Conservation (phyloP, 2,888 invertebrate species). For the Epinotia brunnichana region DNA sequence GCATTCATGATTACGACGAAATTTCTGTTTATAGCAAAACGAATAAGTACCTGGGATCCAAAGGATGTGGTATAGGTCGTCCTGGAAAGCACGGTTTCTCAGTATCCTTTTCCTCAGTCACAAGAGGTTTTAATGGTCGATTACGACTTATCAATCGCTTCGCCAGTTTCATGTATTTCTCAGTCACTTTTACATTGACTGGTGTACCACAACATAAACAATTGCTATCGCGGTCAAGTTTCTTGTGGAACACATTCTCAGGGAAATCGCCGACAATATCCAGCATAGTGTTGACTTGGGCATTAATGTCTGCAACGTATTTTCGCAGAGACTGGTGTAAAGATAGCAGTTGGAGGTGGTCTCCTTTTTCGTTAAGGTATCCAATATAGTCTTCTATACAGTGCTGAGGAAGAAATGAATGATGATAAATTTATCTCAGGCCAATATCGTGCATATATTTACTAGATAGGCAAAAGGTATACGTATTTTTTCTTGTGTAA, state of each 20-base stretch:
- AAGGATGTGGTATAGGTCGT: slow-evolving; percentile 13
- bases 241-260: slow-evolving; percentile 15
- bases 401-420: slow-evolving; percentile 18
- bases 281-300: slow-evolving; percentile 19
- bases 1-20: too few relatives aligned
- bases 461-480: too few relatives aligned
- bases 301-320: slow-evolving; percentile 8
- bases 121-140: background rate
- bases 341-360: slow-evolving; percentile 9
- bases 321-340: slow-evolving; percentile 31
- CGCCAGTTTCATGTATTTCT: background rate
- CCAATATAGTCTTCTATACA: slow-evolving; percentile 23
- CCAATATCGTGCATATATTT: background rate
- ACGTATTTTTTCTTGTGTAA: too few relatives aligned
- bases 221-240: slow-evolving; percentile 20
- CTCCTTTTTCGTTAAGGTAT: slow-evolving; percentile 33
- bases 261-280: slow-evolving; percentile 34
- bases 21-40: too few relatives aligned
- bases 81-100: slow-evolving; percentile 31
- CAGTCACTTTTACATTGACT: background rate
- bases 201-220: slow-evolving; percentile 41
- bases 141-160: background rate
- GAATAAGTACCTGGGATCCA: slow-evolving; percentile 33
- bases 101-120: background rate
- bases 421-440: background rate